Conservation (phyloP, 2,888 invertebrate genomes). For the Leucoptera coffeella region DNA sequence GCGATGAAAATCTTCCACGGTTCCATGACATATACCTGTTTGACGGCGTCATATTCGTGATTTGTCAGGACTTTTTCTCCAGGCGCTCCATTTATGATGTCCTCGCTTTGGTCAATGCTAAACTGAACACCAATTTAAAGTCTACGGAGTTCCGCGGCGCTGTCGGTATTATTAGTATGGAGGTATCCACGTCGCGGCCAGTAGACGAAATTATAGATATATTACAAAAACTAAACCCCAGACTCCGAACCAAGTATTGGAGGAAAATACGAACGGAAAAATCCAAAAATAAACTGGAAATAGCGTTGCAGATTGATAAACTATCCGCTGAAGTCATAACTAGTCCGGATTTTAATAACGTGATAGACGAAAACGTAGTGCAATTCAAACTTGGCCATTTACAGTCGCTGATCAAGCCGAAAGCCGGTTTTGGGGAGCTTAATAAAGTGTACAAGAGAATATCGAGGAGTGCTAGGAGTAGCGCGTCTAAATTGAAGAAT, state of each 20-base stretch:
- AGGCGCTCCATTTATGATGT: slow-evolving; percentile 22
- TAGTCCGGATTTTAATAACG: slow-evolving; percentile 18
- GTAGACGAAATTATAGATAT: slow-evolving; percentile 21
- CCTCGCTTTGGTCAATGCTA: slow-evolving; percentile 14
- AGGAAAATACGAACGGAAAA: slow-evolving; percentile 25
- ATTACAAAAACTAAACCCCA: slow-evolving; percentile 26
- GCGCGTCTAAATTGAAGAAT: slow-evolving; percentile 4
- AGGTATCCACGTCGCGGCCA: slow-evolving; percentile 17
- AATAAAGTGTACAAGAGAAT: slow-evolving; percentile 11
- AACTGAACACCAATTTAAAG: slow-evolving; percentile 18
- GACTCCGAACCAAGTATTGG: slow-evolving; percentile 35
- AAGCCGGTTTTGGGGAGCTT: slow-evolving; percentile 17
- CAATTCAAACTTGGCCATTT: slow-evolving; percentile 32
- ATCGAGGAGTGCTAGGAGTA: neutral
- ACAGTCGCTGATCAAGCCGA: slow-evolving; percentile 22
- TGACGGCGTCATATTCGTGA: slow-evolving; percentile 37
- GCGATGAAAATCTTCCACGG: slow-evolving; percentile 16
- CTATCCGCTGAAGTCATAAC: slow-evolving; percentile 33
- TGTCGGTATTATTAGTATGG: slow-evolving; percentile 35
- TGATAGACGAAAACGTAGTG: slow-evolving; percentile 13
- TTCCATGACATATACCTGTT: slow-evolving; percentile 36
- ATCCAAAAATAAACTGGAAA: slow-evolving; percentile 19
- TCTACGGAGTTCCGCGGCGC: slow-evolving; percentile 37
- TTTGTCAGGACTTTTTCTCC: slow-evolving; percentile 21
- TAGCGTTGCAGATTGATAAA: slow-evolving; percentile 33